phyloP scores from a whole-genome alignment of 64 coral and sea anemone genomes.

The Montipora sp. region DNA sequence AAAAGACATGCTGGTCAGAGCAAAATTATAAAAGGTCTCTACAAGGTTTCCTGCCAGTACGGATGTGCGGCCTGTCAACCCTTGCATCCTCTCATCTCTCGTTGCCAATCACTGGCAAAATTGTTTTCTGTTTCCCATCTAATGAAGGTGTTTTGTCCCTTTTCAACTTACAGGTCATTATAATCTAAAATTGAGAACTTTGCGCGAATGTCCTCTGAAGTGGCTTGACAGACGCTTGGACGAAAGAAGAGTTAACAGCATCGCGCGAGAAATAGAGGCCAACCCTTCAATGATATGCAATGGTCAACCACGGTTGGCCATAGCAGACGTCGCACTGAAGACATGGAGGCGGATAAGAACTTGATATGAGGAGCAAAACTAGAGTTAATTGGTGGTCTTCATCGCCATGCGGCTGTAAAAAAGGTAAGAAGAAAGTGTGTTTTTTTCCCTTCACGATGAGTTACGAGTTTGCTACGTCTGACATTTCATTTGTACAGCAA shows the following conservation, averaged over 20 bases:
- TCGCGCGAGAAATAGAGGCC: not conserved
- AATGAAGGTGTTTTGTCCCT: not conserved
- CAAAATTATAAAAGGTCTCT: no score
- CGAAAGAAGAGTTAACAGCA: not conserved
- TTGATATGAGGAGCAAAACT: not conserved
- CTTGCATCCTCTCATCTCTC: not conserved
- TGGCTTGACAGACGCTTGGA: conserved; percentile 37
- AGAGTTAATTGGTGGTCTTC: conserved; percentile 21
- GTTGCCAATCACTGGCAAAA: not conserved
- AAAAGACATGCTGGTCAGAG: no score
- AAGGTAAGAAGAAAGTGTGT: not conserved
- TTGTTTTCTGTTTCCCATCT: not conserved
- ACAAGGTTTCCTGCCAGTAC: no score
- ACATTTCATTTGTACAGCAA: not conserved
- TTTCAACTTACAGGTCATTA: not conserved
- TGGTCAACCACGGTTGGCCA: conserved; percentile 30
- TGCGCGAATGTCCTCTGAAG: not conserved
- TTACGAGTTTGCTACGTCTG: not conserved
- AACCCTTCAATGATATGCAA: not conserved
- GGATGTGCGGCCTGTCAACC: no score
- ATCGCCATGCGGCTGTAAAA: not conserved
- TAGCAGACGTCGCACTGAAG: not conserved
- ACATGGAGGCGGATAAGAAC: not conserved
- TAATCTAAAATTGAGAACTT: not conserved
- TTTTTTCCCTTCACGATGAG: not conserved